These are phyloP conservation scores for Brevimyrus niger DNA, from an alignment of 2,113 vertebrate genomes.

Conservation along the genomic window DNA sequence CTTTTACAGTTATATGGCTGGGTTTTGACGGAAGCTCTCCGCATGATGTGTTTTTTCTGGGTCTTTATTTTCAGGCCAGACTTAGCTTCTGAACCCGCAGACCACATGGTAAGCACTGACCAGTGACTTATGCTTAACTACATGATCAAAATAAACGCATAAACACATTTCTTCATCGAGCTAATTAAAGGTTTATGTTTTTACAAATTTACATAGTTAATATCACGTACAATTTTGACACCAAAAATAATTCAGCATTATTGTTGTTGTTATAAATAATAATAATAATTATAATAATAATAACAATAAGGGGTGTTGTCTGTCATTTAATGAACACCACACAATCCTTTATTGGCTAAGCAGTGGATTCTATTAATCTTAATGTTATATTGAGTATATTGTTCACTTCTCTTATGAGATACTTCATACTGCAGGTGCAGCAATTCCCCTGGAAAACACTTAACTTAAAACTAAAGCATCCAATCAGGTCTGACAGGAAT, in stretches of 20 bases:
- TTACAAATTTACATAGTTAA: not conserved
- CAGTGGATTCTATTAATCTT: not conserved
- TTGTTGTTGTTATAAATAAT: no score
- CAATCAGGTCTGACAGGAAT: not conserved
- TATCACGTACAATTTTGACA: not conserved
- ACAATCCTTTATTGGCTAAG: not conserved
- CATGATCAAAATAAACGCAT: not conserved
- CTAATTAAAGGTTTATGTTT: not conserved
- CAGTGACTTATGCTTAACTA: not conserved
- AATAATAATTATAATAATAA: no score
- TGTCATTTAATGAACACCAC: not conserved
- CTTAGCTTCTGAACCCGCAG: not conserved
- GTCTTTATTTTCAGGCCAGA: not conserved
- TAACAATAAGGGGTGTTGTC: not conserved
- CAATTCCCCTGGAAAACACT: not conserved
- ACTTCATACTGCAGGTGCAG: not conserved
- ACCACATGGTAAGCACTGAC: not conserved
- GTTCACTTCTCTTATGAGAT: not conserved
- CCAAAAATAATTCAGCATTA: not conserved
- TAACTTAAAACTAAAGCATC: not conserved
- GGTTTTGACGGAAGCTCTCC: not conserved
- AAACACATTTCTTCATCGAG: not conserved
- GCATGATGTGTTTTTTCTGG: not conserved
- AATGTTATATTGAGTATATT: not conserved
- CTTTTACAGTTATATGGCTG: conserved; percentile 1